These are phyloP conservation scores for Neodon shergylaensis DNA, from an alignment of 2,113 vertebrate species.

Conservation along the genomic window DNA sequence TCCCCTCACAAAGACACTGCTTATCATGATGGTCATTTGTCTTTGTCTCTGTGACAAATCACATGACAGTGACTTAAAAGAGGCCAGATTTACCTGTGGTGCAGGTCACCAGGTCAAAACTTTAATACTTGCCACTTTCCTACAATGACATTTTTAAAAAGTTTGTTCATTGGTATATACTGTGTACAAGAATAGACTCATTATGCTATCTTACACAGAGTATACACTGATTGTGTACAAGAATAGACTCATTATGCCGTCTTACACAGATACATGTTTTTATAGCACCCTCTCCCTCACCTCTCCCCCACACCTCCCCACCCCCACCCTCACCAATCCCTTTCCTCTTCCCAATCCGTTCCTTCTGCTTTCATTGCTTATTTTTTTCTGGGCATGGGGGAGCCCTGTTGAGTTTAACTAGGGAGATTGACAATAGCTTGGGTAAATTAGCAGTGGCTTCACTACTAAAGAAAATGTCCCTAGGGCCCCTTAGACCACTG, in stretches of 20 bases:
- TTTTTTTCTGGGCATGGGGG: background rate
- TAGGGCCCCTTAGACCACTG: background rate
- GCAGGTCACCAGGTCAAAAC: background rate
- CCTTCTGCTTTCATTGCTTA: background rate
- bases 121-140: background rate
- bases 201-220: background rate
- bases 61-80: background rate
- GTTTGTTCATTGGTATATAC: background rate
- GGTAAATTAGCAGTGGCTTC: background rate
- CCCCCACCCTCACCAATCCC: background rate
- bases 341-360: background rate
- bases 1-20: background rate
- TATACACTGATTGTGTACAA: background rate
- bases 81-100: background rate
- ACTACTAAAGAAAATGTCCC: background rate
- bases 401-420: background rate
- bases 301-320: background rate
- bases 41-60: background rate
- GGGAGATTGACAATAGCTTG: background rate
- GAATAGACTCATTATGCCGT: background rate
- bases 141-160: background rate
- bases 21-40: too few relatives aligned
- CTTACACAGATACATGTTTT: background rate
- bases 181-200: background rate
- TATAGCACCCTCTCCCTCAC: background rate